Conservation (phyloP, 2,888 invertebrate genomes). For the Schizaphis graminum region DNA sequence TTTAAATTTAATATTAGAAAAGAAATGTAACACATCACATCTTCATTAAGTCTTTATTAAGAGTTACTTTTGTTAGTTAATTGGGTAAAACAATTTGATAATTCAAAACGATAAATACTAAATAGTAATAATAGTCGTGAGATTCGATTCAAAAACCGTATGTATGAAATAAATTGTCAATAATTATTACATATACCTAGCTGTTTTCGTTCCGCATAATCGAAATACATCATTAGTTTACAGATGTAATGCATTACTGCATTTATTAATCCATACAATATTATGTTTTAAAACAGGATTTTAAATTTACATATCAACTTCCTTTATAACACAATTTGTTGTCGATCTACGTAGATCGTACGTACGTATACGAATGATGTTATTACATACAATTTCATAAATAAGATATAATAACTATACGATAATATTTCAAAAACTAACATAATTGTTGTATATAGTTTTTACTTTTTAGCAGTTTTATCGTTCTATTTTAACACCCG, state of each 20-base stretch:
- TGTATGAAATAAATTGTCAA: background rate
- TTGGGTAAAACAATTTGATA: background rate
- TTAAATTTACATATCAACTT: slow-evolving; percentile 14
- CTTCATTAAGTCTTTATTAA: background rate
- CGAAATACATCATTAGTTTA: background rate
- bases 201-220: background rate
- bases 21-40: background rate
- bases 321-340: background rate
- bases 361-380: too few relatives aligned
- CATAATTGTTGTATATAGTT: background rate
- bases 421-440: background rate
- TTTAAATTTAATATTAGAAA: background rate
- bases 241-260: background rate
- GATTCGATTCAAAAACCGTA: background rate
- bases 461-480: slow-evolving; percentile 2
- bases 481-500: slow-evolving; percentile 23
- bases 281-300: background rate
- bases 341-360: background rate
- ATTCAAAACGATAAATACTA: background rate
- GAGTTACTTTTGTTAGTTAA: background rate
- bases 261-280: background rate
- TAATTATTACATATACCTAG: background rate
- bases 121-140: background rate
- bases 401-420: background rate
- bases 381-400: background rate